phyloP scores from a whole-genome alignment of 2,113 vertebrate genomes.

The Cheilinus undulatus region DNA sequence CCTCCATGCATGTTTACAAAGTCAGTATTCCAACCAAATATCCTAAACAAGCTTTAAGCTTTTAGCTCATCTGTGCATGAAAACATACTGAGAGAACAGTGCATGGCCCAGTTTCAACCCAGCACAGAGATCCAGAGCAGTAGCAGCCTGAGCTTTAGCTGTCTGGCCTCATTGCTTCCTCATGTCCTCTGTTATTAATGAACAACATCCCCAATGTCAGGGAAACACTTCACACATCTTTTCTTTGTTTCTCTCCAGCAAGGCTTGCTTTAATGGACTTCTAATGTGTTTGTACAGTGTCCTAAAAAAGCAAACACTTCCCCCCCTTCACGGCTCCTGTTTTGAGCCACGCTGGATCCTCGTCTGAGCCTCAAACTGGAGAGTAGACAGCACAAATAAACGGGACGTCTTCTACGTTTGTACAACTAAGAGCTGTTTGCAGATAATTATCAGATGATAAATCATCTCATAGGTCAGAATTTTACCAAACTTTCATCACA shows the following conservation, averaged over 20 bases:
- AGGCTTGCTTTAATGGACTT: conserved; percentile 14
- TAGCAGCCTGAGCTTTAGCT: conserved; percentile 1
- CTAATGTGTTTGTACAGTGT: conserved; percentile 54
- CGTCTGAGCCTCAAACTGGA: conserved; percentile 13
- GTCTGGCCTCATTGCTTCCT: conserved; percentile 21
- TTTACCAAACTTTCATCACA: conserved; percentile 11
- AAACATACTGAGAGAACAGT: conserved; percentile 1
- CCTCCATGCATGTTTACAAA: too few relatives aligned
- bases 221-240: conserved; percentile 10
- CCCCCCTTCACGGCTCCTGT: conserved; percentile 22
- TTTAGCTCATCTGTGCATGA: too few relatives aligned
- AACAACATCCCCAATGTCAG: conserved; percentile 15
- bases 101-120: conserved; percentile 3
- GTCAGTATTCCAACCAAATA: too few relatives aligned
- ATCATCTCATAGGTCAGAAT: conserved; percentile 7
- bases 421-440: conserved; percentile 32
- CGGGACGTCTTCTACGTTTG: conserved; percentile 38
- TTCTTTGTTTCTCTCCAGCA: conserved; percentile 11
- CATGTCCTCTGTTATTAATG: conserved; percentile 37
- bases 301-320: conserved; percentile 43
- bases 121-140: not conserved
- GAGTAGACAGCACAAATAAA: conserved; percentile 55
- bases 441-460: conserved; percentile 20
- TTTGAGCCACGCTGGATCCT: conserved; percentile 18
- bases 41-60: too few relatives aligned